Conservation (phyloP, 2,888 invertebrate genomes). For the Caenorhabditis panamensis region DNA sequence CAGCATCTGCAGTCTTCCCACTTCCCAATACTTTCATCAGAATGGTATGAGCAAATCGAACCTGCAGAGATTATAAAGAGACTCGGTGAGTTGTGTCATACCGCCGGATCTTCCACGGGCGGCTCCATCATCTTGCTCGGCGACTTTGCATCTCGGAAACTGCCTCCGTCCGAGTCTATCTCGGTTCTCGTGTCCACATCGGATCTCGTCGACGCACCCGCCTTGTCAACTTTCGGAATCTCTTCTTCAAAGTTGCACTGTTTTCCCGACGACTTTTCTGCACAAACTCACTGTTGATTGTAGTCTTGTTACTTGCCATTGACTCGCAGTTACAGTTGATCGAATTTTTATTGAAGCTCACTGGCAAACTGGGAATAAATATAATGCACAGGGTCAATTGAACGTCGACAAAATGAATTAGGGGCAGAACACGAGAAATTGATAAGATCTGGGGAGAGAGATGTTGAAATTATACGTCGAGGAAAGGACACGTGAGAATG, state of each 20-base stretch:
- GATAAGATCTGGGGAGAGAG: slow-evolving; percentile 8
- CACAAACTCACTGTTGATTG: background rate
- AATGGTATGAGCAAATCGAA: slow-evolving; percentile 22
- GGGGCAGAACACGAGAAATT: slow-evolving; percentile 21
- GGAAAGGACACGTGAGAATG: slow-evolving; percentile 8
- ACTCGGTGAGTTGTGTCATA: background rate
- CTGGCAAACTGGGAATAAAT: slow-evolving; percentile 21
- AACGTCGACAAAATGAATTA: background rate
- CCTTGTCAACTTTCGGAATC: background rate
- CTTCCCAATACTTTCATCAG: slow-evolving; percentile 26
- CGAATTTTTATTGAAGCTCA: slow-evolving; percentile 21
- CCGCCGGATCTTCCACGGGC: slow-evolving; percentile 1
- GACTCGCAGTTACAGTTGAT: slow-evolving; percentile 32
- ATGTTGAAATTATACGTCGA: background rate
- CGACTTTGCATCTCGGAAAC: background rate
- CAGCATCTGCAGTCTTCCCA: slow-evolving; percentile 18
- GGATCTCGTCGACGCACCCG: background rate
- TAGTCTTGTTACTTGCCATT: slow-evolving; percentile 14
- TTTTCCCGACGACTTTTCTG: background rate
- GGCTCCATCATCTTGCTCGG: background rate
- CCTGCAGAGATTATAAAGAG: slow-evolving; percentile 5
- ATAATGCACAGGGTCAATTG: background rate
- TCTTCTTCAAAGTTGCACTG: background rate
- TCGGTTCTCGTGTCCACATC: background rate
- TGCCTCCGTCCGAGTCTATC: background rate